Conservation (phyloP, 2,797 vertebrate genomes). For the Columba guinea region DNA sequence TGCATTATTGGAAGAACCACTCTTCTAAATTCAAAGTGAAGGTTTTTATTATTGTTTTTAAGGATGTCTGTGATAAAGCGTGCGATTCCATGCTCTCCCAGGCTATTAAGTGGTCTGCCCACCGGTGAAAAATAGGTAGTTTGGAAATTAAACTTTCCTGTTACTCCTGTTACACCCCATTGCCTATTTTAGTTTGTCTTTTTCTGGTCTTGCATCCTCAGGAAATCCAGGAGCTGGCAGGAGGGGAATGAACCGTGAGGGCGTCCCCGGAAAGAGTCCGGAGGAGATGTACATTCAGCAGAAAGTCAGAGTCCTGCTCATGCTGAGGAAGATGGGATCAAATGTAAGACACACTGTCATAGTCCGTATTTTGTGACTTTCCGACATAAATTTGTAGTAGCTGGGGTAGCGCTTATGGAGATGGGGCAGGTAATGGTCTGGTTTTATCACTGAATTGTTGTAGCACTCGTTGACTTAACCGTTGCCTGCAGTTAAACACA, state of each 20-base stretch:
- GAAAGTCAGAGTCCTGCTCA: conserved; percentile 98
- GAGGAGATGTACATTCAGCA: conserved; percentile 99
- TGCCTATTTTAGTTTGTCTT: not conserved
- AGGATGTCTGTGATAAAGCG: not conserved
- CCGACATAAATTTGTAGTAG: not conserved
- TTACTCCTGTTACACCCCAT: rapidly evolving
- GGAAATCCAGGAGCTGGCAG: conserved; percentile 81
- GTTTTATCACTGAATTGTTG: not conserved
- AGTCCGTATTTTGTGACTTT: not conserved
- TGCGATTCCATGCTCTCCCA: not conserved
- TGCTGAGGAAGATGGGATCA: conserved; percentile 99
- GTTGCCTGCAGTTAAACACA: not conserved
- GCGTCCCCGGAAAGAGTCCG: conserved; percentile 96
- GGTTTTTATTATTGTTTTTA: not conserved
- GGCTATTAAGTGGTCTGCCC: not conserved
- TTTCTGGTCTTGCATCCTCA: not conserved
- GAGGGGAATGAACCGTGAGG: conserved; percentile 99
- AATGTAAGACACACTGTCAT: conserved; percentile 81
- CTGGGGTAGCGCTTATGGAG: not conserved
- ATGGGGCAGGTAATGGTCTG: not conserved
- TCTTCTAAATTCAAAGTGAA: not conserved
- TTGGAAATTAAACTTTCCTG: not conserved
- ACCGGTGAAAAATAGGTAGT: not conserved
- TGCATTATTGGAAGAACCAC: not conserved
- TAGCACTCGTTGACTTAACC: not conserved